These are phyloP conservation scores for Allolobophora icterica DNA, from an alignment of 2,888 invertebrate species.

Conservation along the genomic window DNA sequence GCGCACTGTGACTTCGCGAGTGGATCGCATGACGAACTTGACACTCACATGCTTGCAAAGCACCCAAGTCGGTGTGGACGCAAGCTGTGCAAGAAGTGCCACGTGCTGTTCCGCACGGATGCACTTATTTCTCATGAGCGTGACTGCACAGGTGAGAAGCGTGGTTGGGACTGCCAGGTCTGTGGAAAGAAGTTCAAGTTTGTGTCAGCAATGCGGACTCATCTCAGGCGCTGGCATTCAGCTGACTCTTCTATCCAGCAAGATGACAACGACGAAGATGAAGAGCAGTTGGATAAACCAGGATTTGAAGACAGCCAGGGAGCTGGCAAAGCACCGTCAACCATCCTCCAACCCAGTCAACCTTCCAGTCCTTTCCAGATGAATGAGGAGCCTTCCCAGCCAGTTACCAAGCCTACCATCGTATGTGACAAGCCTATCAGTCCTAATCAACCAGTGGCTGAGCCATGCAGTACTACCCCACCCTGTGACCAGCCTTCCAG, in stretches of 20 bases:
- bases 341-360: not conserved
- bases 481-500: constrained; percentile 9
- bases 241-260: not conserved
- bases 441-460: not conserved
- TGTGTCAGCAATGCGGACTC: constrained; percentile 58
- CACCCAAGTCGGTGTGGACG: constrained; percentile 59
- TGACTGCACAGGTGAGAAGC: constrained; percentile 56
- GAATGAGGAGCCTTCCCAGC: not conserved
- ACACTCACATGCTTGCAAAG: constrained; percentile 54
- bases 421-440: not conserved
- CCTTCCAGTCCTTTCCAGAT: constrained; percentile 7
- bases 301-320: not conserved
- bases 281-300: not conserved
- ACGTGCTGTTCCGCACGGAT: constrained; percentile 42
- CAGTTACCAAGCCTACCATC: not conserved
- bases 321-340: not conserved
- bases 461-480: not conserved
- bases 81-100: constrained; percentile 60
- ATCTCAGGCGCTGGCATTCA: constrained; percentile 44
- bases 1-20: constrained; percentile 56
- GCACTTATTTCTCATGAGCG: constrained; percentile 56
- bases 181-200: constrained; percentile 61
- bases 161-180: constrained; percentile 57
- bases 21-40: constrained; percentile 52
- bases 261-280: not conserved